Conservation (phyloP, 2,888 invertebrate genomes). For the Neoascia interrupta region DNA sequence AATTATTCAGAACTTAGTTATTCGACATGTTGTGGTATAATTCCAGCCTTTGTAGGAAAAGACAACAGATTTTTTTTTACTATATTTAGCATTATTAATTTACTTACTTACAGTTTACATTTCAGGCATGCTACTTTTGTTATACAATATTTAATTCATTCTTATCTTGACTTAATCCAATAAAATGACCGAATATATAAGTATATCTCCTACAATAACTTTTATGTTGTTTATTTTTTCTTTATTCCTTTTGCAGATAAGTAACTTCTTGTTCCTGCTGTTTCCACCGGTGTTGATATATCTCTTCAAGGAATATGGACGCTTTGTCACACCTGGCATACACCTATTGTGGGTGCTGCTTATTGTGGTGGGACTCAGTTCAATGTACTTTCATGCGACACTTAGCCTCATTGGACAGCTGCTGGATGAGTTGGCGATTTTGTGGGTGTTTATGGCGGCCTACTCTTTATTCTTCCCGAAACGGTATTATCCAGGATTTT, state of each 20-base stretch:
- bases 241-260: constrained; percentile 82
- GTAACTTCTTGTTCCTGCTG: constrained; percentile 88
- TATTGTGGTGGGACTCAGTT: constrained; percentile 88
- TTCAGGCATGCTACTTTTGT: no score
- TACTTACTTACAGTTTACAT: no score
- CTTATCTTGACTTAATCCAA: no score
- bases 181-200: no score
- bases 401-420: constrained; percentile 90
- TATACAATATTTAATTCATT: no score
- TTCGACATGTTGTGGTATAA: no score
- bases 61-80: no score
- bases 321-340: constrained; percentile 87
- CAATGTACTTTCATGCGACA: constrained; percentile 92
- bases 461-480: constrained; percentile 88
- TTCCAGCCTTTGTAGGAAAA: no score
- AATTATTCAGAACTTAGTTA: no score
- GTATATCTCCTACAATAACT: no score
- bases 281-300: constrained; percentile 89
- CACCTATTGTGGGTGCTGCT: constrained; percentile 90
- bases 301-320: constrained; percentile 88
- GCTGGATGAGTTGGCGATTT: constrained; percentile 89
- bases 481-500: constrained; percentile 85
- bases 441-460: constrained; percentile 90
- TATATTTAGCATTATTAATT: no score
- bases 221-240: no score